Base-by-base conservation (phyloP, 2,113 vertebrate species). In the Sturnus vulgaris region DNA sequence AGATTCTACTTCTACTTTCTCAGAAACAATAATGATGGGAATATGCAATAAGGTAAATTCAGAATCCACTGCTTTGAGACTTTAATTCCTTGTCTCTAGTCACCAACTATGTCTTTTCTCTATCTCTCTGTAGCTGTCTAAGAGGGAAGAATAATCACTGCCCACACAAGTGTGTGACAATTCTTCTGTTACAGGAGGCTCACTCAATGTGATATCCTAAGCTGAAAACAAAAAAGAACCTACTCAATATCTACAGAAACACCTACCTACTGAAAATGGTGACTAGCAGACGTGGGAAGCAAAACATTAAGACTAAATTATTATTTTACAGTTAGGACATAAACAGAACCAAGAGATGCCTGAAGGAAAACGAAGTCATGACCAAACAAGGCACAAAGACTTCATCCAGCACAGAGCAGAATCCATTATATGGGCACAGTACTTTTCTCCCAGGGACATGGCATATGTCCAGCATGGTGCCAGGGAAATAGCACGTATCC, bases 401-500 rank as follows among this genome's bases (percentile, higher is more conserved):
- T 66, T 61, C 7, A 31, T 0, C 39, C 35, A 75, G 52, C 72
- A 61, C 35, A 42, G 28, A 73, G 37, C n/a, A 90, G 52, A n/a
- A 47, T 76, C 66, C 39, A 39, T 39, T 37, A 8, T 80, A 27
- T 1, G 2, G 21, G n/a, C 16, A 39, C 66, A 39, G 7, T 0
- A 4, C 18, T 52, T 17, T 50, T 46, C 73, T 16, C 3, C 31
- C 52, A 69, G 30, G 35, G 44, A 66, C 76, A 39, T 0, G 52
- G 10, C 78, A 33, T 2, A 1, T 0, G 56, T 2, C 2, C 44
- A 46, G 50, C 56, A 30, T 0, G 8, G 50, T 15, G 11, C 31
- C 40, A 42, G 33, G 49, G 40, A 56, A 78, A 21, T 0, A 40
- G 10, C 73, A 18, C 12, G 5, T 0, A 0, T 2, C 5, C 42